These are phyloP conservation scores for Macaca mulatta DNA, from an alignment of 2,113 vertebrate species.

Conservation along the genomic window DNA sequence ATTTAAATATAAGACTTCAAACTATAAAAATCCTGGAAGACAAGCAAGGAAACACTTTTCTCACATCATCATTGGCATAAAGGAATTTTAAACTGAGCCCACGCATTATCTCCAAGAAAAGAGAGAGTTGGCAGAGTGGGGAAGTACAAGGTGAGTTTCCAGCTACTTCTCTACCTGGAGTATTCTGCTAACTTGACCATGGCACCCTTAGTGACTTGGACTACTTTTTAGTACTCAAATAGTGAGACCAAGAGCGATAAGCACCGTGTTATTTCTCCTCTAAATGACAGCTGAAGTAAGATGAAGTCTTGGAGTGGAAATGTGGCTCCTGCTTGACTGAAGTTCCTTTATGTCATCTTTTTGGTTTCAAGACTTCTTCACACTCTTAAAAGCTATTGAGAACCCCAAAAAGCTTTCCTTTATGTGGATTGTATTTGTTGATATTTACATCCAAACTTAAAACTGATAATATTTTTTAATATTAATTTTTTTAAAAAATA, in stretches of 20 bases:
- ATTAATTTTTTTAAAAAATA: not conserved
- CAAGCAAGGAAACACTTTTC: too few relatives aligned
- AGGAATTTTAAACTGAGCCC: not conserved
- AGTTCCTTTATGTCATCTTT: not conserved
- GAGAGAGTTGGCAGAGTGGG: fast-evolving
- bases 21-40: too few relatives aligned
- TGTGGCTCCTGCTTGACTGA: not conserved
- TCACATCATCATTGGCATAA: too few relatives aligned
- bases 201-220: not conserved
- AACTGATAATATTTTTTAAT: not conserved
- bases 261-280: not conserved
- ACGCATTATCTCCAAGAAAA: not conserved
- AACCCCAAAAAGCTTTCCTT: not conserved
- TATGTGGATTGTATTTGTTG: not conserved
- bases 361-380: not conserved
- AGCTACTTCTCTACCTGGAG: not conserved
- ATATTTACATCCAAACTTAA: not conserved
- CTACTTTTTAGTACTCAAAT: not conserved
- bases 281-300: not conserved
- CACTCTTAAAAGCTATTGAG: not conserved
- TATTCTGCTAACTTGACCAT: not conserved
- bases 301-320: not conserved
- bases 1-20: too few relatives aligned
- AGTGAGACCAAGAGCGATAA: not conserved
- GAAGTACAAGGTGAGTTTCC: not conserved